Percentiles rank a stretch among this genome's conserved stretches.
Conservation (phyloP, 35 echinoderm and acorn worm genomes). For the Apostichopus parvimensis region DNA sequence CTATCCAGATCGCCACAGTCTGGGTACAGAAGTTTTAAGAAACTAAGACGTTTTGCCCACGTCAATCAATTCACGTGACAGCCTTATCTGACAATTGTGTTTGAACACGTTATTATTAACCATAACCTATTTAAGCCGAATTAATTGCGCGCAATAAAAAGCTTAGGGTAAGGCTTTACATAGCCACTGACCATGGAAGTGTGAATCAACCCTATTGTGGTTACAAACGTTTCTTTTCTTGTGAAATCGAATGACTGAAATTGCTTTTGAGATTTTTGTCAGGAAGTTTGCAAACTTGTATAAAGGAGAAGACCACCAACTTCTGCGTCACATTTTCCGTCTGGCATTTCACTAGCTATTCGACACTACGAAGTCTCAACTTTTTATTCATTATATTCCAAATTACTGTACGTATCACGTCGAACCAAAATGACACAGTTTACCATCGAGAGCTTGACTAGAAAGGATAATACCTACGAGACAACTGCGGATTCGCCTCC, state of each 20-base stretch:
- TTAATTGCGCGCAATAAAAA: constrained; percentile 44
- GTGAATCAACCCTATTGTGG: constrained; percentile 23
- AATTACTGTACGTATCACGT: no score
- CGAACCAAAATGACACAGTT: constrained; percentile 67
- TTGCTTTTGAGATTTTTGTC: background rate
- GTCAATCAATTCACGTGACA: constrained; percentile 38
- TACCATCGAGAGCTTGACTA: constrained; percentile 74
- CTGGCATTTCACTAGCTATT: no score
- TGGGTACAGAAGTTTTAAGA: no score
- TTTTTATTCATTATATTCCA: no score
- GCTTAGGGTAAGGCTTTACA: constrained; percentile 4
- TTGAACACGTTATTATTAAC: constrained; percentile 38
- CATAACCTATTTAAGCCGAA: constrained; percentile 25
- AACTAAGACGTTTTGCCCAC: no score
- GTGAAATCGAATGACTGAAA: constrained; percentile 4
- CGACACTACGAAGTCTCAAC: no score
- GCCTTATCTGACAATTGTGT: constrained; percentile 51
- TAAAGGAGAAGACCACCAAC: background rate
- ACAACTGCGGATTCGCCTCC: background rate
- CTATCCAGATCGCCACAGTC: background rate
- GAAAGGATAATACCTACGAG: constrained; percentile 37
- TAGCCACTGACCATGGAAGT: constrained; percentile 23
- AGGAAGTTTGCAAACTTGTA: background rate
- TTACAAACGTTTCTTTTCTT: constrained; percentile 20
- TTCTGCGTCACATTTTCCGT: background rate